Evolutionary conservation across 2,797 vertebrate species (phyloP).

Genomic region (Anomalospiza imberbis): DNA sequence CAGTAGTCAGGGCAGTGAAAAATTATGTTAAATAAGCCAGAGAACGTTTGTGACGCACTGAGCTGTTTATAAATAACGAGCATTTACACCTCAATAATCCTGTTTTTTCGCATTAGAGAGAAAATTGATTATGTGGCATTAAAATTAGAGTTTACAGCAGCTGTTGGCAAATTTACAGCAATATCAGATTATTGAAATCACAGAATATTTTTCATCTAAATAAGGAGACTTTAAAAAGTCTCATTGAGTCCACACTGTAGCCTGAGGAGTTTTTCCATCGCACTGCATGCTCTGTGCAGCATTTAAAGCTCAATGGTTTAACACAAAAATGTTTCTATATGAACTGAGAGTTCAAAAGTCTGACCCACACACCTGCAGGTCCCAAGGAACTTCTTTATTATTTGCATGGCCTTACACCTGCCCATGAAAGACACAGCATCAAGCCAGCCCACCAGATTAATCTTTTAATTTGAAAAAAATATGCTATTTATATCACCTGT

Average conservation of each 20-base stretch:
- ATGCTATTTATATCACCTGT: not conserved
- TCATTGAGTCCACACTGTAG: not conserved
- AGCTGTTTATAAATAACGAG: not conserved
- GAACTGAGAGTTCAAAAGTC: not conserved
- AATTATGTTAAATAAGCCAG: not conserved
- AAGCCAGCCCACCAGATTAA: not conserved
- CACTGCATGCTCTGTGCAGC: not conserved
- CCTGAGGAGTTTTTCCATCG: not conserved
- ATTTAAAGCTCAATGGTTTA: not conserved
- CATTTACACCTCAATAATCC: not conserved
- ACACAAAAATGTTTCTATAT: not conserved
- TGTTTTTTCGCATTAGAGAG: not conserved
- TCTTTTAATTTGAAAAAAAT: fast-evolving
- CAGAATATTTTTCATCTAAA: not conserved
- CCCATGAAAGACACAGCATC: fast-evolving
- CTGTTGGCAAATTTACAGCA: not conserved
- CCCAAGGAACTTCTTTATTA: not conserved
- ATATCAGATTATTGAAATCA: not conserved
- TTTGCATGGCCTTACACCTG: not conserved
- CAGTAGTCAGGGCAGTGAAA: not conserved
- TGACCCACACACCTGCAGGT: not conserved
- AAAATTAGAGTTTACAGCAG: not conserved
- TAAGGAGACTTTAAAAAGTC: not conserved
- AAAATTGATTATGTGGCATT: not conserved
- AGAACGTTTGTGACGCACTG: not conserved